Conservation (phyloP, 2,797 vertebrate genomes). For the Serranus cabrilla region DNA sequence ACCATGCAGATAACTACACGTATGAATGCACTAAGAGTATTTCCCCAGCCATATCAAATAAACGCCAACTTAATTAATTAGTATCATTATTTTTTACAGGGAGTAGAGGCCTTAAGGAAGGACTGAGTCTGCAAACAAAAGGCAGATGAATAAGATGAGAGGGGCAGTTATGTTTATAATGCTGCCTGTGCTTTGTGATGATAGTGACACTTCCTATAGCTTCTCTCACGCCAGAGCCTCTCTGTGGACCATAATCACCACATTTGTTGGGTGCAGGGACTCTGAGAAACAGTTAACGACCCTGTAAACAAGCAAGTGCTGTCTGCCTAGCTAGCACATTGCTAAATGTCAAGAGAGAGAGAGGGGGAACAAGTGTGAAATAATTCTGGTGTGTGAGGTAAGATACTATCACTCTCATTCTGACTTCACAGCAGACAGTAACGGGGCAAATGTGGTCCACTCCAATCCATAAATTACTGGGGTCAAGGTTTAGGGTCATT, state of each 20-base stretch:
- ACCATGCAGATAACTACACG: conserved; percentile 27
- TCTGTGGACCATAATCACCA: conserved; percentile 68
- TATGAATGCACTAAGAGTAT: conserved; percentile 30
- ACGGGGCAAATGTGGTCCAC: not conserved
- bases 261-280: conserved; percentile 66
- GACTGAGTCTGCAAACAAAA: conserved; percentile 61
- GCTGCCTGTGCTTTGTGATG: conserved; percentile 54
- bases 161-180: conserved; percentile 62
- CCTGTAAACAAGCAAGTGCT: conserved; percentile 73
- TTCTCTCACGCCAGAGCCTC: conserved; percentile 30
- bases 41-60: conserved; percentile 52
- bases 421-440: conserved; percentile 10
- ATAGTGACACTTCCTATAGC: conserved; percentile 51
- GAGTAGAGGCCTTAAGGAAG: conserved; percentile 29
- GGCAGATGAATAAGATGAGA: conserved; percentile 27
- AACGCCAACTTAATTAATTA: conserved; percentile 69
- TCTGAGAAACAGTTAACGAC: conserved; percentile 73
- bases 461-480: conserved; percentile 24
- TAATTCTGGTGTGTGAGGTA: conserved; percentile 6
- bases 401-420: not conserved
- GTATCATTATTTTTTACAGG: conserved; percentile 48
- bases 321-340: conserved; percentile 58
- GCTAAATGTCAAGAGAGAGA: conserved; percentile 71
- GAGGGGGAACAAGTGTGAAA: conserved; percentile 3
- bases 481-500: conserved; percentile 52